These are phyloP conservation scores for Drosophila bocki DNA, from an alignment of 1,140 invertebrate species.

Conservation along the genomic window DNA sequence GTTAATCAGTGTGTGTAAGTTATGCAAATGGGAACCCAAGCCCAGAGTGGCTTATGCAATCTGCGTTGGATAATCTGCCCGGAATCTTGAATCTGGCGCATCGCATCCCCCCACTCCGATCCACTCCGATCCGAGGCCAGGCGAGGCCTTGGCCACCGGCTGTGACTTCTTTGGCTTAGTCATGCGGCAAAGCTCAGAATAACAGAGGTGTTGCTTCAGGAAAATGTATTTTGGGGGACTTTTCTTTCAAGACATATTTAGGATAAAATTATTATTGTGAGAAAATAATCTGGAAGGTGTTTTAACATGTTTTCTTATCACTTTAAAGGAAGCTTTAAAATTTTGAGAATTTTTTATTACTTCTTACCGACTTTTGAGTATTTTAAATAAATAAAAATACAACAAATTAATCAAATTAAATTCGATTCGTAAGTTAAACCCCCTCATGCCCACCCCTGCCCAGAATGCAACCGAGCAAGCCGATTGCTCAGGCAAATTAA, in stretches of 20 bases:
- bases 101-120: conserved; percentile 5
- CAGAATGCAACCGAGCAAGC: conserved; percentile 76
- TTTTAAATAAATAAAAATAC: neutral
- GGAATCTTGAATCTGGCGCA: conserved; percentile 4
- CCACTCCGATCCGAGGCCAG: conserved; percentile 7
- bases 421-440: neutral
- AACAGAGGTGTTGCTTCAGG: neutral
- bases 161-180: conserved; percentile 77
- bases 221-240: neutral
- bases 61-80: conserved; percentile 37
- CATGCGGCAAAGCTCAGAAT: conserved; percentile 58
- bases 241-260: neutral
- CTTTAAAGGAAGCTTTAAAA: neutral
- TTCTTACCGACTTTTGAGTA: neutral
- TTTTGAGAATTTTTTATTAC: neutral
- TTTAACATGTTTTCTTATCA: neutral
- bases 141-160: conserved; percentile 58
- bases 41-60: conserved; percentile 47
- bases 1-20: conserved; percentile 67
- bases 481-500: conserved; percentile 75
- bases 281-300: too few relatives aligned
- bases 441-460: neutral
- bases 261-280: neutral
- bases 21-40: conserved; percentile 68
- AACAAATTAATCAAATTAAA: neutral